Conservation (phyloP, 2,113 vertebrate genomes). For the Pedionomus torquatus region DNA sequence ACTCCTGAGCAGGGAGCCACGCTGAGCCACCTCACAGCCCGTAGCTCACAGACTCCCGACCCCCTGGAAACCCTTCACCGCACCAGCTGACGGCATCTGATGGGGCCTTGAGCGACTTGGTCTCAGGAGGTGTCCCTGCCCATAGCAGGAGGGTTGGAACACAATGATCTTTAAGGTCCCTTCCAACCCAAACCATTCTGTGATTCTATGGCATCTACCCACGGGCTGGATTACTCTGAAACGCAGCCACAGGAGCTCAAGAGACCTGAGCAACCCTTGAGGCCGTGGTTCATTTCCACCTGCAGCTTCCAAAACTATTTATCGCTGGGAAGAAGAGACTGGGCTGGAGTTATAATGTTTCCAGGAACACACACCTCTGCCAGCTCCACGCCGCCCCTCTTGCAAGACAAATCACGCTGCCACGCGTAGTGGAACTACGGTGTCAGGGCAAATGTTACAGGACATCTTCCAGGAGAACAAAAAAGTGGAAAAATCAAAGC, state of each 20-base stretch:
- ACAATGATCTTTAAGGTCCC: too few species aligned
- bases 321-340: not conserved
- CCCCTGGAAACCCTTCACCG: not conserved
- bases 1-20: not conserved
- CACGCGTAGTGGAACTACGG: rapidly evolving
- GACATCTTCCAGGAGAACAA: not conserved
- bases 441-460: not conserved
- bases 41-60: not conserved
- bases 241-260: rapidly evolving
- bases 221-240: rapidly evolving
- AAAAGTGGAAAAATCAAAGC: not conserved
- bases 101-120: too few species aligned
- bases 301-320: not conserved
- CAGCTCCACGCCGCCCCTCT: not conserved
- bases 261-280: not conserved
- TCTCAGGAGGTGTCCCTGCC: too few species aligned
- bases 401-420: rapidly evolving
- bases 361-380: not conserved
- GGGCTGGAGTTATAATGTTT: not conserved
- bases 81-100: not conserved
- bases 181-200: too few species aligned
- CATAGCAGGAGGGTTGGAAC: too few species aligned
- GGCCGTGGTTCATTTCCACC: not conserved
- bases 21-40: not conserved
- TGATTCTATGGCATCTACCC: not conserved